Conservation (phyloP, 2,888 invertebrate genomes). For the Ariolimax columbianus region DNA sequence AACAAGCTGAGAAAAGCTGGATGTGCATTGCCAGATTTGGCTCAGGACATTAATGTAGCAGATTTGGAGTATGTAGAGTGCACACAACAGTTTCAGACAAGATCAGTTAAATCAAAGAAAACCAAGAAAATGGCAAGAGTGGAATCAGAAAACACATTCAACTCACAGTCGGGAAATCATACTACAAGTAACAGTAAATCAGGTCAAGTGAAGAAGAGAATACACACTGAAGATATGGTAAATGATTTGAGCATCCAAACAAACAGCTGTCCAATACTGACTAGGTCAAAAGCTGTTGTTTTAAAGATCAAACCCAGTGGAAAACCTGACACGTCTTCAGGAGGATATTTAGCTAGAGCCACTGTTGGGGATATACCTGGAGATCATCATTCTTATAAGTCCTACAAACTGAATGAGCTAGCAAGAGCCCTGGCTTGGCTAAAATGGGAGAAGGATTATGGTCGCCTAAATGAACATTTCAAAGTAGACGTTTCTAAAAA, state of each 20-base stretch:
- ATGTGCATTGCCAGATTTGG: background rate
- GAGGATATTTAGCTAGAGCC: background rate
- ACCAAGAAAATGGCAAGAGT: background rate
- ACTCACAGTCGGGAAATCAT: too few species aligned
- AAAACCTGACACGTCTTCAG: background rate
- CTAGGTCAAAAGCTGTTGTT: background rate
- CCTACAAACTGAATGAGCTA: background rate
- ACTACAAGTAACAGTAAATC: background rate
- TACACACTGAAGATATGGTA: background rate
- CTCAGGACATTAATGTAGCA: background rate
- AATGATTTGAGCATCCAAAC: background rate
- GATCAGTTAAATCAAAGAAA: background rate
- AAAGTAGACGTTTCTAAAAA: background rate
- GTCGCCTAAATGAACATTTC: background rate
- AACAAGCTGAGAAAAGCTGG: background rate
- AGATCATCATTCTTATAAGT: background rate
- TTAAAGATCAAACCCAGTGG: background rate
- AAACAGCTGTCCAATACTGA: background rate
- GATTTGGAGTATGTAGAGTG: background rate
- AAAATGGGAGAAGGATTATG: background rate
- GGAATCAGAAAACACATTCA: too few species aligned
- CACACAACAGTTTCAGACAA: background rate
- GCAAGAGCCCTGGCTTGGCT: background rate
- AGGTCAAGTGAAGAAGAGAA: background rate
- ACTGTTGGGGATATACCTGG: background rate